Base-by-base conservation (phyloP, 2,888 invertebrate species). In the Drosophila bunnanda region DNA sequence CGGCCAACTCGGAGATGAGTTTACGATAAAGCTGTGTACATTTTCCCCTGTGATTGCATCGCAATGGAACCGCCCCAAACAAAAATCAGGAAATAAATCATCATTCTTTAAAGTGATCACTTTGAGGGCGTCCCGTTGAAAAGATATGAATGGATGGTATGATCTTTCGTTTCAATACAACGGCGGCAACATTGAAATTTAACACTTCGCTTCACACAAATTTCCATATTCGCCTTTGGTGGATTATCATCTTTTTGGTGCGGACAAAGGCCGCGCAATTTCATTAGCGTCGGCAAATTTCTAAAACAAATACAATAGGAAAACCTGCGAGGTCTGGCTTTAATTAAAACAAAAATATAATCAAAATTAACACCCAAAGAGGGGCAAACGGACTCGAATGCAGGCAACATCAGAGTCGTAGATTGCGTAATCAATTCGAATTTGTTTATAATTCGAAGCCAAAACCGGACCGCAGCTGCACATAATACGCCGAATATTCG, bases 381-480 rank as follows among this genome's bases (percentile, higher is more conserved):
- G 70, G 59, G 22, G 48, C 38, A 39, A 44, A 54, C 46, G 38
- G 56, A 75, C 84, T 70, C 72, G 70, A 71, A 70, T 71, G 61
- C 74, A 76, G 70, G 17, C 70, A 44, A 48, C 38, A 54, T 50
- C 70, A 56, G 28, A 20, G 34, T 56, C 38, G 48, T 41, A 36
- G 58, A 75, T 88, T 89, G 80, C 82, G 82, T 77, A 82, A 82
- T 62, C 65, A 57, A 76, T 69, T 64, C 60, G 68, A 53, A 75
- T 87, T 88, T 82, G 83, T 74, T 88, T 72, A 74, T 70, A 77
- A 71, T 65, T 76, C 64, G 67, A 68, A 73, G 62, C 50, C 52
- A 65, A 82, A 81, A 88, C 82, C 88, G 86, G 81, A 81, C 82
- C 64, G 59, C 61, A 73, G 59, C 61, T 60, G 61, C 62, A 50